These are phyloP conservation scores for Oxyura jamaicensis DNA, from an alignment of 2,113 vertebrate genomes.

Conservation along the genomic window DNA sequence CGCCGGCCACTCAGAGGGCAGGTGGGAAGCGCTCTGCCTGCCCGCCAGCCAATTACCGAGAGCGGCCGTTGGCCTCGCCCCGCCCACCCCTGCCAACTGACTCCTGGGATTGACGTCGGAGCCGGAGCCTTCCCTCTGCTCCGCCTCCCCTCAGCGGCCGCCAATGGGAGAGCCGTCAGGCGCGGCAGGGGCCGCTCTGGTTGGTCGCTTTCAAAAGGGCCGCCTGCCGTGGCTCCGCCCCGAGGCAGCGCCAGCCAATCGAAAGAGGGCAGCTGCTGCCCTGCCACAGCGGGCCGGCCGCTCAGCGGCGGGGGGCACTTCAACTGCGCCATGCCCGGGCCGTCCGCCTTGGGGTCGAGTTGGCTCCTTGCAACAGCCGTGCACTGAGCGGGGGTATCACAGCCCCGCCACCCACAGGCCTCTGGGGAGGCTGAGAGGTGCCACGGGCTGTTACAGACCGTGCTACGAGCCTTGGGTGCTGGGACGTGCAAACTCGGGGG, in stretches of 20 bases:
- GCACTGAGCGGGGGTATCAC: no score
- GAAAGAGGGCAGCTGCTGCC: accelerated
- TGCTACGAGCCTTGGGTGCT: no score
- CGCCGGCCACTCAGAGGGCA: neutral
- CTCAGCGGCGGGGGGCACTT: no score
- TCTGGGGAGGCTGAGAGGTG: no score
- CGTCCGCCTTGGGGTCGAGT: no score
- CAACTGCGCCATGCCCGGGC: no score
- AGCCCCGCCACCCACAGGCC: no score
- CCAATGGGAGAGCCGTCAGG: accelerated
- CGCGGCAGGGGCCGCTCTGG: neutral
- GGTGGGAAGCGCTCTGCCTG: neutral
- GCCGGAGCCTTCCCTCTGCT: accelerated
- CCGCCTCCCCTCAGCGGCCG: neutral
- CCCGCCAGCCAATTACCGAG: accelerated
- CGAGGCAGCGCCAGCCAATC: accelerated
- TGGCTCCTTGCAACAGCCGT: no score
- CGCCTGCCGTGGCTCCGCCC: neutral
- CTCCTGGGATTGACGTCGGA: neutral
- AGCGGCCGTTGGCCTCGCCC: accelerated
- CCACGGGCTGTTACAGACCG: no score
- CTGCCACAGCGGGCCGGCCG: neutral
- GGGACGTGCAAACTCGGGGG: no score
- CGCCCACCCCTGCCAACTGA: neutral
- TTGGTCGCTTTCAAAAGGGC: neutral